These are phyloP conservation scores for Teinopalpus imperialis DNA, from an alignment of 2,888 invertebrate genomes.

Conservation along the genomic window DNA sequence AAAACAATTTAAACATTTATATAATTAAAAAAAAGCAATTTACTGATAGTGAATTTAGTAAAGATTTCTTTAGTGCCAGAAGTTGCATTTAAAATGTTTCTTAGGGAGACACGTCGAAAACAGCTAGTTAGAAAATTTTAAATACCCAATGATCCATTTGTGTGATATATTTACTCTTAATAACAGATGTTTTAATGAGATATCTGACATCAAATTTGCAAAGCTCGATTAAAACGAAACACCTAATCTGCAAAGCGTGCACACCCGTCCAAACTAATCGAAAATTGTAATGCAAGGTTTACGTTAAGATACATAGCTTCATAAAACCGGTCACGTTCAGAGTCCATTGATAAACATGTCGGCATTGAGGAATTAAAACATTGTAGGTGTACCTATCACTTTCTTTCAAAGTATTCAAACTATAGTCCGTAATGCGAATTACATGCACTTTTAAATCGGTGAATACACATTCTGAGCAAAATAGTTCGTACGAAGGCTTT, in stretches of 20 bases:
- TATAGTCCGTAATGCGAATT: too few species aligned
- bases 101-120: too few species aligned
- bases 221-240: background rate
- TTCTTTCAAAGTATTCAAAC: background rate
- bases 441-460: too few species aligned
- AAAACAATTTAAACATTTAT: too few species aligned
- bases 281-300: conserved; percentile 4
- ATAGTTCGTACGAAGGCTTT: too few species aligned
- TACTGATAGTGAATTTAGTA: too few species aligned
- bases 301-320: background rate
- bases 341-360: conserved; percentile 20
- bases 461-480: too few species aligned
- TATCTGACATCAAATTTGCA: background rate
- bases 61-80: too few species aligned
- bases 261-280: background rate
- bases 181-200: too few species aligned
- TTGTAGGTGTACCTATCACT: conserved; percentile 11
- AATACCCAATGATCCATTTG: background rate
- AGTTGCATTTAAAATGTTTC: too few species aligned
- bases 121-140: too few species aligned
- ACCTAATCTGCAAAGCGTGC: background rate
- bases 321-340: conserved; percentile 17
- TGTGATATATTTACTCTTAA: background rate
- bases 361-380: conserved; percentile 19
- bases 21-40: too few species aligned